A percentile compares a stretch with the other conserved stretches of the same genome.
These are phyloP conservation scores for Tetanocera ferruginea DNA, from an alignment of 2,888 invertebrate genomes.

Conservation along the genomic window DNA sequence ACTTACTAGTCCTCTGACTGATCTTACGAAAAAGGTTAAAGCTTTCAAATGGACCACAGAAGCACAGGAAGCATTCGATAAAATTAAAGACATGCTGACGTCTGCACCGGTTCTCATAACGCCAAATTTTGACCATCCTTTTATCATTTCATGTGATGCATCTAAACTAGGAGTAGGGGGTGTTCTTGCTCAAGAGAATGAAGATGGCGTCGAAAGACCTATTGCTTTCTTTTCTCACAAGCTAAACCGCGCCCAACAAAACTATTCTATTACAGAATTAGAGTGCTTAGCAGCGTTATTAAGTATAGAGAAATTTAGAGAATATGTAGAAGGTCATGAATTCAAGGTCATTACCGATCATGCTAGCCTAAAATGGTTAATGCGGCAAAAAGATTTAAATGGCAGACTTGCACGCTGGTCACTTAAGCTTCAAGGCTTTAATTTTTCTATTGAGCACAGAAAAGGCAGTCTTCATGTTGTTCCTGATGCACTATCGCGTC, in stretches of 20 bases:
- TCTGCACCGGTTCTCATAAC: no score
- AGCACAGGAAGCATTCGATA: no score
- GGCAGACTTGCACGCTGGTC: constrained; percentile 33
- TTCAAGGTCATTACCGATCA: constrained; percentile 36
- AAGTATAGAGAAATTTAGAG: constrained; percentile 27
- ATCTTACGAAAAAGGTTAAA: no score
- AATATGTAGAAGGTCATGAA: constrained; percentile 32
- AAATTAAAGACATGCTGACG: no score
- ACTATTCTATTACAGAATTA: constrained; percentile 26
- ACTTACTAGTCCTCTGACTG: no score
- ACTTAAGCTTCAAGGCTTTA: constrained; percentile 22
- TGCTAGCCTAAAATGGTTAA: constrained; percentile 31
- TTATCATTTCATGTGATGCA: no score
- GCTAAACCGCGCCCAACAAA: constrained; percentile 5
- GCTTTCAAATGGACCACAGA: no score
- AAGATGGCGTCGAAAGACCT: no score
- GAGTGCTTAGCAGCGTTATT: constrained; percentile 26
- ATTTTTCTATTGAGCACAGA: constrained; percentile 34
- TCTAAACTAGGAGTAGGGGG: no score
- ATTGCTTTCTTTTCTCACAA: neutral
- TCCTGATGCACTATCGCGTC: constrained; percentile 29
- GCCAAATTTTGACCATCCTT: no score
- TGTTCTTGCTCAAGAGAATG: no score
- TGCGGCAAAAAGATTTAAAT: constrained; percentile 27
- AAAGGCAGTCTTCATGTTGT: constrained; percentile 29